Conservation (phyloP, 2,113 vertebrate species). For the Halcyon malimbica region DNA sequence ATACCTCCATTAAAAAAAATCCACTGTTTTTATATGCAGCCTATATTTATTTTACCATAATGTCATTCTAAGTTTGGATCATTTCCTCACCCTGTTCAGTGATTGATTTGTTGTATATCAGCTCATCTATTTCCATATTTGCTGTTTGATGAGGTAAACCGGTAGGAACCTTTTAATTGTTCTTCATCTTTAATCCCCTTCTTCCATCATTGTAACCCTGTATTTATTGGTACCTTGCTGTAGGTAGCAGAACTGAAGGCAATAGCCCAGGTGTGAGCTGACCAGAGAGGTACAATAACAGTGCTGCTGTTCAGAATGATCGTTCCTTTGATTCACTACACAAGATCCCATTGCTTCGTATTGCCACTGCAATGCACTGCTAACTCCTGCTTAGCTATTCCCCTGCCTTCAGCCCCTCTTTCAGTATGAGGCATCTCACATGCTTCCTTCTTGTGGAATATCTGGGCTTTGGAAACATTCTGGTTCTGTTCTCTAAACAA, state of each 20-base stretch:
- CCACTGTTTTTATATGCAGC: background rate
- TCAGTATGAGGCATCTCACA: background rate
- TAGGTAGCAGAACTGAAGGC: background rate
- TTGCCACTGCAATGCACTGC: background rate
- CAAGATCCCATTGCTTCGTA: background rate
- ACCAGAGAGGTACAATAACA: background rate
- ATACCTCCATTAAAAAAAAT: background rate
- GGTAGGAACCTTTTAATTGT: background rate
- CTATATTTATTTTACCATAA: background rate
- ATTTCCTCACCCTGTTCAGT: background rate
- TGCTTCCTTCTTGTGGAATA: background rate
- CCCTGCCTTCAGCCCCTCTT: background rate
- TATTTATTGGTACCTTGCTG: background rate
- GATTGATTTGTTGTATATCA: background rate
- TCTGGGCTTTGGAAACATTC: background rate
- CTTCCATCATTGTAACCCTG: rapidly evolving
- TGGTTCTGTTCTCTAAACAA: background rate
- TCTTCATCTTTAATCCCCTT: background rate
- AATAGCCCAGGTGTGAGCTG: background rate
- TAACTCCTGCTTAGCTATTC: background rate
- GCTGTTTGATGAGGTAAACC: background rate
- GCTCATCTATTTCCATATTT: background rate
- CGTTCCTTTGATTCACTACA: background rate
- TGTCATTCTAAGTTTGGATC: background rate
- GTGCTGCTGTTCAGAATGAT: background rate